A percentile compares a stretch with the other conserved stretches of the same genome.
These are phyloP conservation scores for Hydrophis major DNA, from an alignment of 2,797 vertebrate genomes.

Conservation along the genomic window DNA sequence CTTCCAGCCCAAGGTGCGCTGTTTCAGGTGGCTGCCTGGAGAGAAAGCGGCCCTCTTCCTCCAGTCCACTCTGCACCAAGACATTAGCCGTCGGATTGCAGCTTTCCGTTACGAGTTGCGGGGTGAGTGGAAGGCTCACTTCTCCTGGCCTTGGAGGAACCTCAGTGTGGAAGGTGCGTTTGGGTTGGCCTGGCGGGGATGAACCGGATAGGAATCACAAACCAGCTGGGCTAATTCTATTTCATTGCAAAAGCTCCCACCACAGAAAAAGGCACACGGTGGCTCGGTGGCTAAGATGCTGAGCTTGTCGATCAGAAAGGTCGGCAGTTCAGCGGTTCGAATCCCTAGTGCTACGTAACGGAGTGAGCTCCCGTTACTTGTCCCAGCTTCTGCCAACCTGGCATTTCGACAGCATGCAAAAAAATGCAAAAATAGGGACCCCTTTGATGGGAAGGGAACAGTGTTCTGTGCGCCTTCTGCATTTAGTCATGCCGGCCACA, in stretches of 20 bases:
- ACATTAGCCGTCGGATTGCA: conserved; percentile 90
- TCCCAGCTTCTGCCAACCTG: too few relatives aligned
- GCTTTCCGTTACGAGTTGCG: conserved; percentile 87
- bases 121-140: conserved; percentile 76
- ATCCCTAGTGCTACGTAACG: too few relatives aligned
- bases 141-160: conserved; percentile 72
- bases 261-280: too few relatives aligned
- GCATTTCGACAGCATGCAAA: too few relatives aligned
- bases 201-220: neutral
- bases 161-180: conserved; percentile 78
- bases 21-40: conserved; percentile 80
- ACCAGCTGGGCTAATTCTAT: neutral
- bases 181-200: neutral
- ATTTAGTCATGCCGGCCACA: too few relatives aligned
- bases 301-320: too few relatives aligned
- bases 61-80: conserved; percentile 86
- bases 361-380: too few relatives aligned
- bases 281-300: too few relatives aligned
- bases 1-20: conserved; percentile 71
- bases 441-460: too few relatives aligned
- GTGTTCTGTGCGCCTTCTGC: too few relatives aligned
- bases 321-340: too few relatives aligned
- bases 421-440: too few relatives aligned
- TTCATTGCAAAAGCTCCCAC: neutral
- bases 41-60: conserved; percentile 87